These are phyloP conservation scores for Drosophila austrosaltans DNA, from an alignment of 2,888 invertebrate species.

Conservation along the genomic window DNA sequence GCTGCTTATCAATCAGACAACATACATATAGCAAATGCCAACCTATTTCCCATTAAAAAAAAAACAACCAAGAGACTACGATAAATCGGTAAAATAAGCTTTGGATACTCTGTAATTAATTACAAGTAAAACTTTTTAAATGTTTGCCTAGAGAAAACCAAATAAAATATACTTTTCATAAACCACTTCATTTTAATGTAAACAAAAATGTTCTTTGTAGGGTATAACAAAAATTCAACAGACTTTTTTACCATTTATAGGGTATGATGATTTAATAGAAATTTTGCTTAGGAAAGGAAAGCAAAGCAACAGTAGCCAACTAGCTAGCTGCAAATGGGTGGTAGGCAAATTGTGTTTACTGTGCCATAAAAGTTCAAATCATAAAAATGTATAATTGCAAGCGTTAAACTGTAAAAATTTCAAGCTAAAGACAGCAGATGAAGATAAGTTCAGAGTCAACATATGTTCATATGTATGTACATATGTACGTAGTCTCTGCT, in stretches of 20 bases:
- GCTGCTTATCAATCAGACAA: constrained; percentile 28
- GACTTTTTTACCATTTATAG: not conserved
- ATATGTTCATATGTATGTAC: too few relatives aligned
- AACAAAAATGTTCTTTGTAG: too few relatives aligned
- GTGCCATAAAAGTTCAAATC: constrained; percentile 1
- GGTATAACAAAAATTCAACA: too few relatives aligned
- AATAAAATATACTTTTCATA: too few relatives aligned
- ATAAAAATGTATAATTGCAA: constrained; percentile 43
- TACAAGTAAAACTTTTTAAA: too few relatives aligned
- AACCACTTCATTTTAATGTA: too few relatives aligned
- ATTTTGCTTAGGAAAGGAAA: not conserved
- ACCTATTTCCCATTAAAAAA: constrained; percentile 1
- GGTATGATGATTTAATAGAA: not conserved
- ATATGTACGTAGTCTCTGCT: not conserved
- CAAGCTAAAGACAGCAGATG: constrained; percentile 26
- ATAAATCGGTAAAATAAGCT: not conserved
- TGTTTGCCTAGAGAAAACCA: too few relatives aligned
- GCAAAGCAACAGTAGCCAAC: not conserved
- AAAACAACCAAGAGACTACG: not conserved
- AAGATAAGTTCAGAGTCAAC: constrained; percentile 3
- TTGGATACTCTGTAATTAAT: not conserved
- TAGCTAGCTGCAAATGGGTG: not conserved
- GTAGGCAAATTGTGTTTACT: constrained; percentile 27
- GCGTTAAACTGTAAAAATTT: constrained; percentile 44
- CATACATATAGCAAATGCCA: not conserved